A percentile compares a stretch with the other conserved stretches of the same genome.
Conservation (phyloP, 2,797 vertebrate species). For the Caiman crocodilus region DNA sequence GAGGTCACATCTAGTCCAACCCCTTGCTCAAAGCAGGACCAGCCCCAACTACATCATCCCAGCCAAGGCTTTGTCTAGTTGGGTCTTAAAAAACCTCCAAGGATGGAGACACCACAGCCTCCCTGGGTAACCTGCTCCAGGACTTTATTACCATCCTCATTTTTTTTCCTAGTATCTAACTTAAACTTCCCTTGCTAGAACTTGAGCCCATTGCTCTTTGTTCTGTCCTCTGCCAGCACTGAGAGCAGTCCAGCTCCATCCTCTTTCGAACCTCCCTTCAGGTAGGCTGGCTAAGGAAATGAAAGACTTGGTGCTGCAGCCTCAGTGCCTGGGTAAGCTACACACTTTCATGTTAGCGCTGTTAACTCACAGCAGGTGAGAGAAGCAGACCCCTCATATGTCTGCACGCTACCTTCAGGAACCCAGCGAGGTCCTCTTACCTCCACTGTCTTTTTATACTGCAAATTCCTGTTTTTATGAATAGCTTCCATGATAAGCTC, state of each 20-base stretch:
- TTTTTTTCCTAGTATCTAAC: no score
- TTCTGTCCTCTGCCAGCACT: no score
- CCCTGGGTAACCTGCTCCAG: no score
- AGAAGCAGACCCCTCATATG: background rate
- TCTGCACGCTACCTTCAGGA: background rate
- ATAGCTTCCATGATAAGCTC: slow-evolving; percentile 91
- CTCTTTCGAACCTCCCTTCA: no score
- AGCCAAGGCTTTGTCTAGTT: no score
- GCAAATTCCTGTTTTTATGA: slow-evolving; percentile 90
- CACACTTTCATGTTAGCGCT: background rate
- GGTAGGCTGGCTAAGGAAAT: background rate
- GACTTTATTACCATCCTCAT: no score
- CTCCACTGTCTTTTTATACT: slow-evolving; percentile 94
- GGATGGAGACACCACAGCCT: no score
- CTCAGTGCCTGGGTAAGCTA: background rate
- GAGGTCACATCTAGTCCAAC: accelerated
- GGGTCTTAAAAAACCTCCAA: no score
- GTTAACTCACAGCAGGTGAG: accelerated
- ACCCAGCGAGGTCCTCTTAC: slow-evolving; percentile 77
- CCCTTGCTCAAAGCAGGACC: accelerated
- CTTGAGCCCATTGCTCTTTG: no score
- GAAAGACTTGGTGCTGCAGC: background rate
- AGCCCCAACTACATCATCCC: no score
- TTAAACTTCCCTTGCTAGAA: no score
- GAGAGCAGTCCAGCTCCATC: no score